Conservation (phyloP, 2,113 vertebrate species). For the Rhizomys pruinosus region DNA sequence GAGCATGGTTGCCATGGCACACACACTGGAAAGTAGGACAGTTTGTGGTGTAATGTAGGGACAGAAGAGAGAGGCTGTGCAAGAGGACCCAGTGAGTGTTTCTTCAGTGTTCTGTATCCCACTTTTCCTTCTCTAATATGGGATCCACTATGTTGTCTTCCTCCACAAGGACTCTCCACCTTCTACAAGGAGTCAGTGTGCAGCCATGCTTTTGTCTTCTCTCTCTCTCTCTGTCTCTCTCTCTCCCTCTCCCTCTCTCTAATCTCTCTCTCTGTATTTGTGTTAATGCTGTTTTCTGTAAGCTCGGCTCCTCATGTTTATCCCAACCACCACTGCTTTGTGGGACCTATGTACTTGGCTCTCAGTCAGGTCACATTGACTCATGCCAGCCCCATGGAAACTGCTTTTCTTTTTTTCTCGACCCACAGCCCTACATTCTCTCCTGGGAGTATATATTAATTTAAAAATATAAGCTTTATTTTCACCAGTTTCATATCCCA, state of each 20-base stretch:
- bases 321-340: accelerated
- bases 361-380: neutral
- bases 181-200: too few species aligned
- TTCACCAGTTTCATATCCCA: neutral
- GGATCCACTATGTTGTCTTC: neutral
- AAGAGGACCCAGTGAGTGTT: too few species aligned
- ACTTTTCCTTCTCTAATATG: accelerated
- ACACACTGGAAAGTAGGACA: too few species aligned
- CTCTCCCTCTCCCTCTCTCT: too few species aligned
- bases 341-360: accelerated
- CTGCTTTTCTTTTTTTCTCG: accelerated
- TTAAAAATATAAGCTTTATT: neutral
- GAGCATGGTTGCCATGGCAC: accelerated
- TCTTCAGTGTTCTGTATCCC: accelerated
- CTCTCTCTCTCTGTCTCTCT: neutral
- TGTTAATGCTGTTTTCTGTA: accelerated
- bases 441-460: too few species aligned
- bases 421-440: neutral
- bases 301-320: accelerated
- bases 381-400: accelerated
- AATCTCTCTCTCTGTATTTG: too few species aligned
- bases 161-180: too few species aligned
- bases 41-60: accelerated
- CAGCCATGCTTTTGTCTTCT: neutral
- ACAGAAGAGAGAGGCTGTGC: accelerated